Percentiles rank a stretch among this genome's conserved stretches.
phyloP scores from a whole-genome alignment of 1,140 invertebrate species.

The Heliconius hermathena region DNA sequence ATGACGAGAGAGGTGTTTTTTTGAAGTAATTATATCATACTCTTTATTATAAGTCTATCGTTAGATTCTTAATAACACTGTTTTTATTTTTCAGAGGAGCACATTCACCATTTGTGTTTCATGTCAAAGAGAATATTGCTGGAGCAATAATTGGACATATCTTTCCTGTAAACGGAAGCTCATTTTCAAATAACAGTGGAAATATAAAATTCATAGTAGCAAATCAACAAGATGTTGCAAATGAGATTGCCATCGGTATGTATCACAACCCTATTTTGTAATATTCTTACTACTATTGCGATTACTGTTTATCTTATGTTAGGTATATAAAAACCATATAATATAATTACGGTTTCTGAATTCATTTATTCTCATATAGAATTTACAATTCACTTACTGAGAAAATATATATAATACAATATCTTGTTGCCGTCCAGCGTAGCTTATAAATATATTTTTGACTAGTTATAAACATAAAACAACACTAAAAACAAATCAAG shows the following conservation, averaged over 20 bases:
- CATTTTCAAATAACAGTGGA: slow-evolving; percentile 61
- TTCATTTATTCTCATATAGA: too few relatives aligned
- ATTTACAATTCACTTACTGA: too few relatives aligned
- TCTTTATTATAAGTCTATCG: slow-evolving; percentile 36
- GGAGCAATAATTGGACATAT: slow-evolving; percentile 89
- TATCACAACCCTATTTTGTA: too few relatives aligned
- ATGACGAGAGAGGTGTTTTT: slow-evolving; percentile 85
- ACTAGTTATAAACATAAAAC: too few relatives aligned
- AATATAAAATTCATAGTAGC: slow-evolving; percentile 88
- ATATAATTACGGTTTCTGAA: too few relatives aligned
- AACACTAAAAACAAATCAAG: too few relatives aligned
- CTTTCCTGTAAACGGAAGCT: slow-evolving; percentile 83
- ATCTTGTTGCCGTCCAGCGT: too few relatives aligned
- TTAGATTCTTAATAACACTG: slow-evolving; percentile 48
- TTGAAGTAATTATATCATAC: slow-evolving; percentile 83
- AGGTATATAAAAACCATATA: too few relatives aligned
- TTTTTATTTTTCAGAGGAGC: slow-evolving; percentile 82
- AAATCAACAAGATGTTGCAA: slow-evolving; percentile 89
- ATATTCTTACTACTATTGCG: too few relatives aligned
- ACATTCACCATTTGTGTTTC: slow-evolving; percentile 87
- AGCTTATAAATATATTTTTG: too few relatives aligned
- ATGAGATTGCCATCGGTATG: slow-evolving; percentile 87
- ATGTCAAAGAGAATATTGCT: slow-evolving; percentile 89
- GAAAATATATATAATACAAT: too few relatives aligned
- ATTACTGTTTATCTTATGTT: too few relatives aligned